These are phyloP conservation scores for Leptodactylus fallax DNA, from an alignment of 2,797 vertebrate species.

Conservation along the genomic window DNA sequence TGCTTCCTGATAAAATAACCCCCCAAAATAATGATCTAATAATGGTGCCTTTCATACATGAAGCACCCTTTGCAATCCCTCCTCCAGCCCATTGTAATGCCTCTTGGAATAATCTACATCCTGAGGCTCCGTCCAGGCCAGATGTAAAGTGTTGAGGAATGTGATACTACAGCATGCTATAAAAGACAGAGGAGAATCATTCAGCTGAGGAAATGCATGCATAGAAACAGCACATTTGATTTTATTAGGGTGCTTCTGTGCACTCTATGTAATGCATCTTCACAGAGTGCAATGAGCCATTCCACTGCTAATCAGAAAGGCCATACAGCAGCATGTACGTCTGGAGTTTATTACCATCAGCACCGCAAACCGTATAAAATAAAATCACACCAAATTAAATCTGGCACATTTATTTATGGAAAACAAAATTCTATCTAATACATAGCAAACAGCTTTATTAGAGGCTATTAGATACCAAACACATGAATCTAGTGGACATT, in stretches of 20 bases:
- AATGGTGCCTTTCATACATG: not conserved
- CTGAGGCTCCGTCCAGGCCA: not conserved
- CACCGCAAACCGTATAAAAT: not conserved
- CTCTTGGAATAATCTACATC: not conserved
- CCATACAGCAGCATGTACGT: not conserved
- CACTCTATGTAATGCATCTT: not conserved
- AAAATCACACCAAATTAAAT: not conserved
- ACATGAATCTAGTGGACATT: not conserved
- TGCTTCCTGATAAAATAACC: too few species aligned
- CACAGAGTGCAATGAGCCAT: constrained; percentile 20
- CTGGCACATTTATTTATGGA: not conserved
- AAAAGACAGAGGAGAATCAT: not conserved
- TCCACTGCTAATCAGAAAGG: constrained; percentile 1
- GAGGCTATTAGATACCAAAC: not conserved
- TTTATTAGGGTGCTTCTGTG: not conserved
- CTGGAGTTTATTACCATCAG: not conserved
- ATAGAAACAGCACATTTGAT: constrained; percentile 26
- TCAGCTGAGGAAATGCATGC: constrained; percentile 22
- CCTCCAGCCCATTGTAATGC: not conserved
- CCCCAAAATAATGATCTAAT: not conserved
- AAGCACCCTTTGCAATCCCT: not conserved
- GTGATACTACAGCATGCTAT: not conserved
- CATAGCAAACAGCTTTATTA: not conserved
- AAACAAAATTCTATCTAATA: not conserved
- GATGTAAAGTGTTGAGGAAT: not conserved